These are phyloP conservation scores for Lagodon rhomboides DNA, from an alignment of 2,797 vertebrate species.

Conservation along the genomic window DNA sequence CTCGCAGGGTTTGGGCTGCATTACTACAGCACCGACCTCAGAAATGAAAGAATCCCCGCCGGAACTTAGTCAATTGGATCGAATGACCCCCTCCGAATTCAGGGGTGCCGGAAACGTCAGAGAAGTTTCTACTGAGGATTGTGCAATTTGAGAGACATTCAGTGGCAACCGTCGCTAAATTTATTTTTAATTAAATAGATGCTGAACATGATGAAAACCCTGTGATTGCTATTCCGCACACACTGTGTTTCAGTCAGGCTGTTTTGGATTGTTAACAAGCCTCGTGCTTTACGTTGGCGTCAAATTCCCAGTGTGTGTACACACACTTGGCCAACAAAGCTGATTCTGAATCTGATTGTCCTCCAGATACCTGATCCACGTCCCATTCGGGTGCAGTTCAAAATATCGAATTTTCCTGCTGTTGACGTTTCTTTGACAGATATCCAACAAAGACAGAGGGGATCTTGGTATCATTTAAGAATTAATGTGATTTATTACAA, in stretches of 20 bases:
- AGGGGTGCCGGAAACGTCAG: background rate
- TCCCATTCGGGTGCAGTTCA: too few relatives aligned
- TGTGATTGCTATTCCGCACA: background rate
- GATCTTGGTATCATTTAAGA: too few relatives aligned
- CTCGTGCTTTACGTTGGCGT: background rate
- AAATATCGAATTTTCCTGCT: too few relatives aligned
- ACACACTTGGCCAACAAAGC: too few relatives aligned
- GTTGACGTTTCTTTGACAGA: too few relatives aligned
- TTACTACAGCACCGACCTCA: constrained; percentile 9
- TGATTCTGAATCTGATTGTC: too few relatives aligned
- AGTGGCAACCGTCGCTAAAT: background rate
- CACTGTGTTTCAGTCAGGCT: background rate
- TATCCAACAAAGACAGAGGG: too few relatives aligned
- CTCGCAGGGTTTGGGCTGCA: constrained; percentile 8
- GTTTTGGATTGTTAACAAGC: background rate
- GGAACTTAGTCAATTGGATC: background rate
- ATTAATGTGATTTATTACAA: too few relatives aligned
- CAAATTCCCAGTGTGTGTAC: too few relatives aligned
- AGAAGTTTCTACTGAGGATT: background rate
- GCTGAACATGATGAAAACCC: background rate
- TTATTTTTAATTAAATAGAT: constrained; percentile 12
- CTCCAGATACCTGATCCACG: too few relatives aligned
- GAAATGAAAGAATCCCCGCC: constrained; percentile 23
- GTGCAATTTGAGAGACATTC: constrained; percentile 12
- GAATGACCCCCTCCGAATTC: constrained; percentile 12